Conservation (phyloP, 30 jellyfish, hydroid and myxozoan species). For the Turritopsis rubra region DNA sequence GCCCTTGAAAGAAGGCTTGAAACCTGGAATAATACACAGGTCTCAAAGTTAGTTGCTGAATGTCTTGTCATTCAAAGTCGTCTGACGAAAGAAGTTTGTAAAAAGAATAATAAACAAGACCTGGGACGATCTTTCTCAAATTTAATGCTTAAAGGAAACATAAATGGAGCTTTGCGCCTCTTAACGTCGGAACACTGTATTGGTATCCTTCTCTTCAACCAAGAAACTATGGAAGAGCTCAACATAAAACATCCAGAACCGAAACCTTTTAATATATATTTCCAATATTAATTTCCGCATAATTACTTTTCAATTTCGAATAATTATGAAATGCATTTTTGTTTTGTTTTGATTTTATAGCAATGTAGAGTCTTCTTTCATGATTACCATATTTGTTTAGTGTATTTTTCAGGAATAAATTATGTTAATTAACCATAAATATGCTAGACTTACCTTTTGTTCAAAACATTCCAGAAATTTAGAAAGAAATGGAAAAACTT, state of each 20-base stretch:
- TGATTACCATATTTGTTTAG: too few relatives aligned
- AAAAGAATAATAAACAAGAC: not conserved
- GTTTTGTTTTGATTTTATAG: too few relatives aligned
- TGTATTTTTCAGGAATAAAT: too few relatives aligned
- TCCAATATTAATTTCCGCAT: too few relatives aligned
- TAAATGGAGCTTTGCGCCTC: not conserved
- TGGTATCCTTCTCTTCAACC: not conserved
- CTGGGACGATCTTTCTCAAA: not conserved
- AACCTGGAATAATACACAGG: not conserved
- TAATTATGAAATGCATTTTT: too few relatives aligned
- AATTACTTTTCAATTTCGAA: too few relatives aligned
- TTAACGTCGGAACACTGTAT: not conserved
- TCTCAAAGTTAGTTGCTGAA: not conserved
- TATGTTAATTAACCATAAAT: too few relatives aligned
- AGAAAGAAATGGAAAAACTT: too few relatives aligned
- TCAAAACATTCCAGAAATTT: too few relatives aligned
- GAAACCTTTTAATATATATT: too few relatives aligned
- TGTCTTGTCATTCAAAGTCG: not conserved
- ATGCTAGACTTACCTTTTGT: too few relatives aligned
- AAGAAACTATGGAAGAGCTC: not conserved
- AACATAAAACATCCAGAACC: not conserved
- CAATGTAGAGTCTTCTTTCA: too few relatives aligned
- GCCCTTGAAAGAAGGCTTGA: not conserved
- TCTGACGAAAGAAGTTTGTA: not conserved
- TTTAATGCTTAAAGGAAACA: not conserved